Conservation (phyloP, 1,140 invertebrate genomes). For the Zaprionus ghesquierei region DNA sequence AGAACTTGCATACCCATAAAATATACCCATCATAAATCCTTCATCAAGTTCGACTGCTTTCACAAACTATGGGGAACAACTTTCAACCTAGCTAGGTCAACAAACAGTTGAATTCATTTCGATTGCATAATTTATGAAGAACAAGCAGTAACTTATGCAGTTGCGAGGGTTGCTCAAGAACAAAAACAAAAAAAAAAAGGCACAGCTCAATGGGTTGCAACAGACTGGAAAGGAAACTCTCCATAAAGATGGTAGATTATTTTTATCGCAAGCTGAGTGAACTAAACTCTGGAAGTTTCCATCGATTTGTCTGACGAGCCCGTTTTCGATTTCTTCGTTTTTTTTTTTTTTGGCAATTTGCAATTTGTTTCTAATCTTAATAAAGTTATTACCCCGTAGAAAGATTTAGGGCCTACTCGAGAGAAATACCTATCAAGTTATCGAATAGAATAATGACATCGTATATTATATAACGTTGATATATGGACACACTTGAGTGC, state of each 20-base stretch:
- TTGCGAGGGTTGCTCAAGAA: constrained; percentile 15
- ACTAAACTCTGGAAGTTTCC: constrained; percentile 3
- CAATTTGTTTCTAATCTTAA: constrained; percentile 26
- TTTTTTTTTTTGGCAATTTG: neutral
- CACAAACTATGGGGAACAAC: constrained; percentile 34
- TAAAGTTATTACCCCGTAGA: neutral
- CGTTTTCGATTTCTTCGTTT: neutral
- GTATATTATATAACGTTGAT: constrained; percentile 28
- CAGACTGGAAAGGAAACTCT: neutral
- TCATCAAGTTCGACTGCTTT: constrained; percentile 24
- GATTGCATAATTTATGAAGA: constrained; percentile 30
- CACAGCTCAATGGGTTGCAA: no score
- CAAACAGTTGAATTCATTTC: constrained; percentile 13
- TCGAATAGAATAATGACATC: constrained; percentile 54
- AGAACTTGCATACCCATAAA: constrained; percentile 28
- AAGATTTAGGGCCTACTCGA: constrained; percentile 52
- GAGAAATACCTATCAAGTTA: constrained; percentile 57
- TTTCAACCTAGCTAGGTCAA: constrained; percentile 45
- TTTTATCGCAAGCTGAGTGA: neutral
- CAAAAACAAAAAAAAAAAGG: no score
- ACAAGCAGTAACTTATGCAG: neutral
- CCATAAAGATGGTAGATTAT: neutral
- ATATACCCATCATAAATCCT: constrained; percentile 61
- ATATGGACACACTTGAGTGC: constrained; percentile 54
- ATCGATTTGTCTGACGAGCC: constrained; percentile 14